Evolutionary conservation across 2,113 vertebrate genomes (phyloP), one percentile per base, ranked within the genome.

Genomic region (Cnemophilus loriae): DNA sequence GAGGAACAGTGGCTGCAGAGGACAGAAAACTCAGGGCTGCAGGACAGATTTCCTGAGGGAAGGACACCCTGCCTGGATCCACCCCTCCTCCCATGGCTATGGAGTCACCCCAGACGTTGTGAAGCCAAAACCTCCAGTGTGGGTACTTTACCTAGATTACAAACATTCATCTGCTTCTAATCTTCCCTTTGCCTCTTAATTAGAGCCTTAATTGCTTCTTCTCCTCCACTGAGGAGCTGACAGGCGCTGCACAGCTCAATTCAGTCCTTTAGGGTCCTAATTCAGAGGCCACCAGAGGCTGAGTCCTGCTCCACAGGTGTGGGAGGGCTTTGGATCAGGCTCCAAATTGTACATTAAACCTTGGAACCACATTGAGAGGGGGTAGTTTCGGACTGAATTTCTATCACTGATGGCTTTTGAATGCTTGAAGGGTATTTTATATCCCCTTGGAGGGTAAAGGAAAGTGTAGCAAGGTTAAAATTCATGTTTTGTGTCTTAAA

Each of bases 171-270:
- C 55, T 90, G 59, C 56, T 75, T 68, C 60, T 92, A 71, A 78
- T 77, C 83, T 86, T 46, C 60, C 22, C 26, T 71, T 78, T 86
- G 13, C 30, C 39, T 90, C 76, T 69, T 90, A 88, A 92, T 88
- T 96, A 67, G 80, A 67, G 27, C 63, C 47, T 57, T 94, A 95
- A 95, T 83, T 93, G 42, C 35, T 80, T 50, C n/a, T 90, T 70
- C 68, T 70, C 17, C 12, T n/a, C 37, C 63, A 67, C 83, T 52
- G 73, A 63, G 76, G 87, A 95, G 50, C 33, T 95, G 94, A 63
- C 46, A 65, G 84, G 55, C 21, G 42, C 44, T 24, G 37, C 50
- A 63, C 27, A 47, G 35, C 60, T 84, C 67, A n/a, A 0, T 80
- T 55, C 84, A 77, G 52, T 39, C 64, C 85, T 86, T 80, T 11